A percentile compares a stretch with the other conserved stretches of the same genome.
phyloP scores from a whole-genome alignment of 2,113 vertebrate species.

The Ammodramus savannarum region DNA sequence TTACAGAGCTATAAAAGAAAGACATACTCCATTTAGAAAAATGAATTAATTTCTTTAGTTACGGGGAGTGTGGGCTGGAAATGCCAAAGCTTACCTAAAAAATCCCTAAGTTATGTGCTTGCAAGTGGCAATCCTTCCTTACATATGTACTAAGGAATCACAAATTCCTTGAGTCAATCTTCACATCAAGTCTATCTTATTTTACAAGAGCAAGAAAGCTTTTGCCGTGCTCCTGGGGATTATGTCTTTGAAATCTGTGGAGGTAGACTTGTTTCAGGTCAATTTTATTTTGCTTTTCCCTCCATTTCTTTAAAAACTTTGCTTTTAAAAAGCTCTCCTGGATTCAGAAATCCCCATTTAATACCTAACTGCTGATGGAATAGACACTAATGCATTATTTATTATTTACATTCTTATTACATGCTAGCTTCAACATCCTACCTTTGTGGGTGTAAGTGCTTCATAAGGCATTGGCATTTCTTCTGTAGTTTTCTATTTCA shows the following conservation, averaged over 20 bases:
- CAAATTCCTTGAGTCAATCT: not conserved
- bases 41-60: not conserved
- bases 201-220: not conserved
- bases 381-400: not conserved
- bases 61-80: not conserved
- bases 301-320: not conserved
- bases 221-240: not conserved
- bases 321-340: not conserved
- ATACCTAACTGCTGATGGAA: not conserved
- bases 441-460: not conserved
- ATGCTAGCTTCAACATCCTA: not conserved
- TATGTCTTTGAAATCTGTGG: not conserved
- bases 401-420: not conserved
- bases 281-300: not conserved
- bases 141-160: not conserved
- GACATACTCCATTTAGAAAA: not conserved
- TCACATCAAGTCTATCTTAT: not conserved
- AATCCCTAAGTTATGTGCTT: not conserved
- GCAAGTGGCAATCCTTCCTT: not conserved
- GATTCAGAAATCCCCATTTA: not conserved
- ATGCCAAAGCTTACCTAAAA: not conserved
- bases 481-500: not conserved
- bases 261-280: not conserved
- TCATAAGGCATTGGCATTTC: not conserved
- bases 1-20: not conserved